Evolutionary conservation across 1,140 invertebrate species (phyloP).

Genomic region (Rhopalosiphum maidis): DNA sequence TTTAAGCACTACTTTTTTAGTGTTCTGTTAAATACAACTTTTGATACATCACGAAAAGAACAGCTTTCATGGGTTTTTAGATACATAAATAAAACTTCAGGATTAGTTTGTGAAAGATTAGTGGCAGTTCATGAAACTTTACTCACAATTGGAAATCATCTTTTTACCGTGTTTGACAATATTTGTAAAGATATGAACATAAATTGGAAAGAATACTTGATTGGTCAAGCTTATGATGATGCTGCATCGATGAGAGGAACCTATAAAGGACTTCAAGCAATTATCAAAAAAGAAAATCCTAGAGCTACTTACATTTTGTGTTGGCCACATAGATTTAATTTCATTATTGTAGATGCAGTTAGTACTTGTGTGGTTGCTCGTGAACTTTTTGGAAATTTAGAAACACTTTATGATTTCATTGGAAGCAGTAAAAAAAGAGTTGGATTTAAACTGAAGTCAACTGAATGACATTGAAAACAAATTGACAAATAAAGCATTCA

Average conservation of each 20-base stretch:
- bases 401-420: neutral
- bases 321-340: neutral
- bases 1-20: neutral
- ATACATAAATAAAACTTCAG: neutral
- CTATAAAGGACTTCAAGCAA: neutral
- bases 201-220: neutral
- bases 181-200: neutral
- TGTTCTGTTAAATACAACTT: neutral
- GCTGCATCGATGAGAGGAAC: neutral
- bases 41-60: neutral
- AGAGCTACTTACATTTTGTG: slow-evolving; percentile 20
- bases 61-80: neutral
- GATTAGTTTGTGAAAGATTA: neutral
- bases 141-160: neutral
- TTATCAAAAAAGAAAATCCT: neutral
- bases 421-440: neutral
- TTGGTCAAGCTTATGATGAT: slow-evolving; percentile 16
- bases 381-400: slow-evolving; percentile 9
- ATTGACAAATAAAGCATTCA: neutral
- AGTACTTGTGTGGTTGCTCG: neutral
- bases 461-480: too few relatives aligned
- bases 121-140: neutral
- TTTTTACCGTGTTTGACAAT: neutral
- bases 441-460: neutral
- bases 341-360: neutral